Percentiles rank a stretch among this genome's conserved stretches.
phyloP scores from a whole-genome alignment of 2,888 invertebrate species.

The Polia nebulosa region DNA sequence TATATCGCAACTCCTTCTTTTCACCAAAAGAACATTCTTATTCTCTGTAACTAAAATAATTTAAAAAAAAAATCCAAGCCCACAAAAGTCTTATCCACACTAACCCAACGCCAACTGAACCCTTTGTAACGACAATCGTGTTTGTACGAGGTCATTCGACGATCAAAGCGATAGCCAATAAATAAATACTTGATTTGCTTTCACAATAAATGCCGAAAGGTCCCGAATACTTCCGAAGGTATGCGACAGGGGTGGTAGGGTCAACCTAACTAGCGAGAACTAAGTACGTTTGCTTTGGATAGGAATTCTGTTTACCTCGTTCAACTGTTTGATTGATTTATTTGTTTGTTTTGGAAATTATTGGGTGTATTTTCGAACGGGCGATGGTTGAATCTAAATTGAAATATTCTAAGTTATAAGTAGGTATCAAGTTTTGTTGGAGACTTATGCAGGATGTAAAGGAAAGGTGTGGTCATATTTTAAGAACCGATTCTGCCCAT shows the following conservation, averaged over 20 bases:
- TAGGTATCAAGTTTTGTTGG: too few relatives aligned
- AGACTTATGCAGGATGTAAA: too few relatives aligned
- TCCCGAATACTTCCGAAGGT: slow-evolving; percentile 83
- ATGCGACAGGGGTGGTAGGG: slow-evolving; percentile 77
- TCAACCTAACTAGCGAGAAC: slow-evolving; percentile 82
- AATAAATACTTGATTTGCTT: slow-evolving; percentile 90
- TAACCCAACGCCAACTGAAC: slow-evolving; percentile 69
- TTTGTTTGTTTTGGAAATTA: slow-evolving; percentile 61
- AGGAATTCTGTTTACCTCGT: slow-evolving; percentile 72
- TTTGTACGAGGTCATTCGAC: slow-evolving; percentile 83
- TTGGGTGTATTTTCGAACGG: slow-evolving; percentile 36
- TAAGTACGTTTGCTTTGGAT: slow-evolving; percentile 81
- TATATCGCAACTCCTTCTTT: too few relatives aligned
- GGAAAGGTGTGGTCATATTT: too few relatives aligned
- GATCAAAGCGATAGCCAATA: slow-evolving; percentile 89
- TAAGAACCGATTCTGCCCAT: too few relatives aligned
- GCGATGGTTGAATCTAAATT: background rate
- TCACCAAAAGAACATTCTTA: too few relatives aligned
- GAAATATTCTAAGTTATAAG: background rate
- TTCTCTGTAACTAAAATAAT: too few relatives aligned
- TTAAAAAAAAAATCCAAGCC: background rate
- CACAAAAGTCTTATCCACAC: slow-evolving; percentile 68
- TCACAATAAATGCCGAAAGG: slow-evolving; percentile 86
- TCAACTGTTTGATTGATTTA: slow-evolving; percentile 68
- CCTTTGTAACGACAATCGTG: slow-evolving; percentile 83